Evolutionary conservation across 2,797 vertebrate species (phyloP), one percentile per base, ranked within the genome.

Genomic region (Sylvilagus floridanus): DNA sequence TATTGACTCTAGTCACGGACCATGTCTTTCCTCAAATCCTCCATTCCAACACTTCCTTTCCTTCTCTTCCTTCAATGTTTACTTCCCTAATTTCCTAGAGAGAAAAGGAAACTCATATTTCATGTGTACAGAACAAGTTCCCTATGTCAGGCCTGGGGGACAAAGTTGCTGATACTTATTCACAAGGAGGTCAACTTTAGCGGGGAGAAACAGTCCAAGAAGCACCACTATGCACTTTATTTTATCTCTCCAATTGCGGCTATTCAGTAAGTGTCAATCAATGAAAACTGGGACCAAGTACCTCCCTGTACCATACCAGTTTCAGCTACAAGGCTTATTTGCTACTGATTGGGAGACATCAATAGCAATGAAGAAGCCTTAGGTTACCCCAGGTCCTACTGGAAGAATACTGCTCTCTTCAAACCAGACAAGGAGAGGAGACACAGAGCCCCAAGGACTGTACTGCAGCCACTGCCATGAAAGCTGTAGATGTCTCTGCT

Each of bases 131-230:
- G 8, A 90, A 72, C 19, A 83, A 3, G 75, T 79, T 54, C 21
- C 84, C 9, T 72, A 35, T 63, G 30, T 57, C 3, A 69, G 22
- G 11, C 6, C 77, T 72, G 42, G 16, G 21, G 16, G 88, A 57
- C 84, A 91, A 94, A 60, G 2, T 50, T 62, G 10, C 21, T 73
- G 54, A 79, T 68, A 11, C 57, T 93, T 95, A 77, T 79, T 86
- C 11, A 89, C 42, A 76, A 87, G 14, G 22, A 8, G 5, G 4
- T 47, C n/a, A 66, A 84, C 37, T 72, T 96, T 72, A 79, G 52
- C 83, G n/a, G 26, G 4, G 2, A 7, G 5, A 47, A 75, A 71
- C 4, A 78, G 26, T 75, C 42, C 28, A 42, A 32, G 54, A 83
- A 75, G 26, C 30, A 73, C 7, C 71, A 52, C 8, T 52, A 24